phyloP scores from a whole-genome alignment of 1,140 invertebrate genomes.

The Drosophila elegans region DNA sequence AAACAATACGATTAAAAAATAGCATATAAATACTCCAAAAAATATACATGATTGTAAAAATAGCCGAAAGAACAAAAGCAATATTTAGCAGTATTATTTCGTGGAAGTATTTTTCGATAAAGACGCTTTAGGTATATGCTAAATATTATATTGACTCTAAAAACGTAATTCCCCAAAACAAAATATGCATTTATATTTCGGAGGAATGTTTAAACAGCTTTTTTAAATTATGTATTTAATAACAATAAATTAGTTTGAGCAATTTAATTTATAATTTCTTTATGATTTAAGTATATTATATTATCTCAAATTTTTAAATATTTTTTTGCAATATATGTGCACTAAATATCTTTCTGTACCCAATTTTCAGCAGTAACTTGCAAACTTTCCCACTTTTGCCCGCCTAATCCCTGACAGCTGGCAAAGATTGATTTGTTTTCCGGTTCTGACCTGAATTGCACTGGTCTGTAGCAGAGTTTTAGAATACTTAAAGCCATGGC shows the following conservation, averaged over 20 bases:
- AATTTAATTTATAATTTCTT: too few species aligned
- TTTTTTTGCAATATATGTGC: neutral
- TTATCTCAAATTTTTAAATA: too few species aligned
- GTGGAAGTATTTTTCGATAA: neutral
- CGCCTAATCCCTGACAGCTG: slow-evolving; percentile 18
- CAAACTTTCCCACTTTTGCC: neutral
- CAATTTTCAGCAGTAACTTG: neutral
- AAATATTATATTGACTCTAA: neutral
- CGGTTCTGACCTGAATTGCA: slow-evolving; percentile 32
- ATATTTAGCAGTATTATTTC: neutral
- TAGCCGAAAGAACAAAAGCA: neutral
- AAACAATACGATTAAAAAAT: neutral
- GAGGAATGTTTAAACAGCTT: too few species aligned
- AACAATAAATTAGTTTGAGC: too few species aligned
- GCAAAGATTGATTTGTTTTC: neutral
- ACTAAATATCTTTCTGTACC: neutral
- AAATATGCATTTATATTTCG: too few species aligned
- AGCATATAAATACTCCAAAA: too few species aligned
- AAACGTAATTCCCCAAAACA: too few species aligned
- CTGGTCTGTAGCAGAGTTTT: slow-evolving; percentile 3
- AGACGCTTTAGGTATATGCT: neutral
- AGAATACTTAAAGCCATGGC: slow-evolving; percentile 22
- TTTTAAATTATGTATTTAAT: too few species aligned
- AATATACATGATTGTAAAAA: neutral
- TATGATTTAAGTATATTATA: too few species aligned